Evolutionary conservation across 2,888 invertebrate species (phyloP), one percentile per base, ranked within the genome.

Genomic region (Drosophila pseudotakahashii): DNA sequence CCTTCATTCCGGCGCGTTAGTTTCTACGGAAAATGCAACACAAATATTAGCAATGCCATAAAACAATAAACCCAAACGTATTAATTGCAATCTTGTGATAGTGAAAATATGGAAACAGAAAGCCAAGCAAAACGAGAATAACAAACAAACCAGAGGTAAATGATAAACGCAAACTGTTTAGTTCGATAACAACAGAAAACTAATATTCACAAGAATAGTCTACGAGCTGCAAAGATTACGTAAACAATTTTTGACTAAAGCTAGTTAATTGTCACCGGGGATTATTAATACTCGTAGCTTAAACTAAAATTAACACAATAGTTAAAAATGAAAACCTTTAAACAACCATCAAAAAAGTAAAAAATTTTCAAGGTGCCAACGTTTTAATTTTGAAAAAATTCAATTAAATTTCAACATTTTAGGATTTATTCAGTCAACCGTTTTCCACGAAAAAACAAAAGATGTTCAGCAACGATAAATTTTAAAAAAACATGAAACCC

Each of bases 1-100:
- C 30, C 26, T 14, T 36, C 36, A 44, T 19, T 30, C 42, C 42
- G 23, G 14, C 10, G 14, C 62, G 11, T 23, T 30, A 14, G 6
- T n/a, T 48, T 41, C 26, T 3, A 37, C 39, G 39, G 50, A 51
- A 47, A 75, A 48, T 57, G 52, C 70, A 68, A 51, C 55, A 39
- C 60, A 75, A 75, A 76, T 62, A 75, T 59, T 62, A 48, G 60
- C 55, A 60, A 47, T 57, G 62, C 51, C 54, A 55, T 64, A 61
- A 58, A 64, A 61, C 64, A 57, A 47, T 52, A 52, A 62, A 44
- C 51, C 57, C 47, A 23, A 66, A 70, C 63, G 62, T 54, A 44
- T 64, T 68, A 66, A 66, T 66, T 66, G 52, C 68, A 53, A 68
- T 53, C 53, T 66, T 66, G 53, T 68, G 68, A 66, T 68, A 47